Evolutionary conservation across 37 sponge, comb jelly and placozoan genomes (phyloP), one percentile per base, ranked within the genome.

Genomic region (Spongia lamella): DNA sequence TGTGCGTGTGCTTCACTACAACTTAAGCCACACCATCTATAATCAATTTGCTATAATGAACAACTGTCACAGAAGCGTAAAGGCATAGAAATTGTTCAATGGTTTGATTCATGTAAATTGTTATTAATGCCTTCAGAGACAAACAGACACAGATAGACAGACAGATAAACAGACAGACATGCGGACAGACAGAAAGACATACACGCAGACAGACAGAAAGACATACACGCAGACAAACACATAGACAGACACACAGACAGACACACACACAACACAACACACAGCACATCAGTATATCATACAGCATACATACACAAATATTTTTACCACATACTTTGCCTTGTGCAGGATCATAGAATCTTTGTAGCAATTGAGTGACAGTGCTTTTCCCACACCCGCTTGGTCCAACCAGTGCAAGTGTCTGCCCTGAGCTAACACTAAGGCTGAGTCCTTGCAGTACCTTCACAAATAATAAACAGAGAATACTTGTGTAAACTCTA

Each of bases 371-470:
- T 57, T 89, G 91, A 36, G 90, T 57, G 53, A 73, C 66, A 37
- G 94, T 93, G 57, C 91, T 90, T 79, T 93, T 93, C 38, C 94
- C 94, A 90, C 94, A 90, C 36, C 94, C 94, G 73, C 94, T 93
- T 31, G 92, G 77, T 14, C 94, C 94, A 20, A 93, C 94, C 26
- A 93, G 84, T 39, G 94, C 94, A 22, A 90, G 66, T 22, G 88
- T 86, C 67, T 90, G 53, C 22, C 94, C 94, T 31, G 65, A 68
- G 1, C 61, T 58, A 11, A 90, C 81, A n/a, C 56, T 79, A 30
- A 90, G 39, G 26, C 32, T 72, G 53, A 93, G 61, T 25, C 63
- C 68, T 21, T 74, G 21, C 74, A 90, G n/a, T 17, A 93, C 81
- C 88, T 87, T 67, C 14, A 57, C n/a, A n/a, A n/a, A n/a, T n/a